Percentiles rank a stretch among this genome's conserved stretches.
Conservation (phyloP, 2,797 vertebrate species). For the Avahi laniger region DNA sequence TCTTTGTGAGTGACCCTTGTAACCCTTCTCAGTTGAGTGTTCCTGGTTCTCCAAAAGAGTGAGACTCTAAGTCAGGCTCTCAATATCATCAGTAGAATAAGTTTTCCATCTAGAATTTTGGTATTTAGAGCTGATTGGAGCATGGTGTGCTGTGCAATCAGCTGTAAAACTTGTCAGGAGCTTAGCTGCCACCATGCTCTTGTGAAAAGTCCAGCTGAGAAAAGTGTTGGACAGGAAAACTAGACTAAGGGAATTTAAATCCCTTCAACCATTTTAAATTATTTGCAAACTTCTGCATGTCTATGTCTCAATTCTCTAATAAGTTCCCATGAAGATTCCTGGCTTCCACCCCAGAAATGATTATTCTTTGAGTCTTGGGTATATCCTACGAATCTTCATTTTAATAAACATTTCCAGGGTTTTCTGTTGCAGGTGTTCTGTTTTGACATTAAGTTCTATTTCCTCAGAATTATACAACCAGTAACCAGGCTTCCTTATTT, state of each 20-base stretch:
- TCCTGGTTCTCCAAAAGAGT: background rate
- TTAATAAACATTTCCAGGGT: background rate
- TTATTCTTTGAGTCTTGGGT: background rate
- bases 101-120: background rate
- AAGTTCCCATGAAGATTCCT: background rate
- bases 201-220: background rate
- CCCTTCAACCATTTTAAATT: background rate
- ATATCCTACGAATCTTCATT: constrained; percentile 4
- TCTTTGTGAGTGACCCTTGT: background rate
- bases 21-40: background rate
- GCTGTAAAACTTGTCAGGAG: background rate
- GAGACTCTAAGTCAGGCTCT: background rate
- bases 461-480: background rate
- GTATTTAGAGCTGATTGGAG: background rate
- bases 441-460: background rate
- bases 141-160: background rate
- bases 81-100: background rate
- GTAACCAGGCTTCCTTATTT: background rate
- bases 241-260: background rate
- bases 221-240: background rate
- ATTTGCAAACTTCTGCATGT: background rate
- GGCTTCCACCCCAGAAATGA: background rate
- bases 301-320: background rate
- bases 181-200: background rate
- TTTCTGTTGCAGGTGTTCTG: background rate